Conservation (phyloP, 2,113 vertebrate genomes). For the Vicugna pacos region DNA sequence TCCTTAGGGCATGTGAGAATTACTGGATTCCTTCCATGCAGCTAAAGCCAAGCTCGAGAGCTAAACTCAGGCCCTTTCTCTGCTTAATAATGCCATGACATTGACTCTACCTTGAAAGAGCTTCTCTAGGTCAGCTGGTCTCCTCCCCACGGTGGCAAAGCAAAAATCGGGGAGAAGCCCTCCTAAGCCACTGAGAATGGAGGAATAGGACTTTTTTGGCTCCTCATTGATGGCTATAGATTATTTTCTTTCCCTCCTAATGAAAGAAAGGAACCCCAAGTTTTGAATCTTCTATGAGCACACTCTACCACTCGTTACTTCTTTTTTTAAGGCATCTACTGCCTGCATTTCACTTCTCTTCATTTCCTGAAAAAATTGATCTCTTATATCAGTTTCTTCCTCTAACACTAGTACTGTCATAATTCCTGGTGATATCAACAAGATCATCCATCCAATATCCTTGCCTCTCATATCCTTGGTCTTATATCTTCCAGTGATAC, state of each 20-base stretch:
- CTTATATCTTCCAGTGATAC: neutral
- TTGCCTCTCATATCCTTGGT: neutral
- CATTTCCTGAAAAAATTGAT: constrained; percentile 49
- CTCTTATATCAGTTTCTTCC: neutral
- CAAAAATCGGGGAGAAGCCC: neutral
- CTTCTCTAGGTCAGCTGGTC: neutral
- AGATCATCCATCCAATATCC: neutral
- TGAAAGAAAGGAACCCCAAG: neutral
- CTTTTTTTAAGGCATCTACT: neutral
- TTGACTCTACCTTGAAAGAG: neutral
- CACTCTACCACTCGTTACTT: neutral
- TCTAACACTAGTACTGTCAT: neutral
- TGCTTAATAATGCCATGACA: neutral
- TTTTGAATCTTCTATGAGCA: neutral
- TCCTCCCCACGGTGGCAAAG: neutral
- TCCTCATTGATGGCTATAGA: neutral
- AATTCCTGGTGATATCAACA: neutral
- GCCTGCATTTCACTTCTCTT: neutral
- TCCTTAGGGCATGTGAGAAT: neutral
- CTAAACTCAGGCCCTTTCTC: neutral
- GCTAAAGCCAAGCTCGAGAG: neutral
- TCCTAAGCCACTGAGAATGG: neutral
- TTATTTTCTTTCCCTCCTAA: neutral
- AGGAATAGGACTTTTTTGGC: neutral
- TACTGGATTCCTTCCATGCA: neutral